phyloP scores from a whole-genome alignment of 2,113 vertebrate species.

The Fulica atra region DNA sequence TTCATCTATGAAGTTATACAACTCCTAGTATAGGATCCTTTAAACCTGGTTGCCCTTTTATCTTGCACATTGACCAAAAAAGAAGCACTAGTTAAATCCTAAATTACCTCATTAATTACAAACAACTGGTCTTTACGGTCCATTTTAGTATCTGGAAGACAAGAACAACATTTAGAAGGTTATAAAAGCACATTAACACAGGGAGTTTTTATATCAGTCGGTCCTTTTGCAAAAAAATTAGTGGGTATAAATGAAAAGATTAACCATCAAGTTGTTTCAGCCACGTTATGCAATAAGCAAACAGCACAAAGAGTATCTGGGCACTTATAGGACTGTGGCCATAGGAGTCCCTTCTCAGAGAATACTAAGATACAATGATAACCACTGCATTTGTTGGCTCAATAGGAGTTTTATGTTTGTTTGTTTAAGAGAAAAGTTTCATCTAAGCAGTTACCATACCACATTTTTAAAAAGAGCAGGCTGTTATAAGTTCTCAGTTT shows the following conservation, averaged over 20 bases:
- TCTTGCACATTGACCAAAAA: neutral
- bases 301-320: neutral
- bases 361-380: accelerated
- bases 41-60: neutral
- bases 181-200: neutral
- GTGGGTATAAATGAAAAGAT: neutral
- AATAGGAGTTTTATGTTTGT: neutral
- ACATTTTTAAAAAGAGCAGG: neutral
- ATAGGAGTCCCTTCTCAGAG: accelerated
- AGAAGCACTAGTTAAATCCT: neutral
- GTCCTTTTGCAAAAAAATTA: neutral
- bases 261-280: neutral
- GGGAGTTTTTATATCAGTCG: neutral
- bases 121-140: slow-evolving; percentile 97
- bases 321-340: neutral
- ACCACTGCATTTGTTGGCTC: neutral
- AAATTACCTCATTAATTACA: slow-evolving; percentile 92
- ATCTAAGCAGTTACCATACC: neutral
- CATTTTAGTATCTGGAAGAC: slow-evolving; percentile 94
- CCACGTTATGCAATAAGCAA: neutral
- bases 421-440: neutral
- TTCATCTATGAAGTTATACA: neutral
- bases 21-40: neutral
- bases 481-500: neutral
- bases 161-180: neutral